phyloP scores from a whole-genome alignment of 2,113 vertebrate species.

The Perognathus longimembris region DNA sequence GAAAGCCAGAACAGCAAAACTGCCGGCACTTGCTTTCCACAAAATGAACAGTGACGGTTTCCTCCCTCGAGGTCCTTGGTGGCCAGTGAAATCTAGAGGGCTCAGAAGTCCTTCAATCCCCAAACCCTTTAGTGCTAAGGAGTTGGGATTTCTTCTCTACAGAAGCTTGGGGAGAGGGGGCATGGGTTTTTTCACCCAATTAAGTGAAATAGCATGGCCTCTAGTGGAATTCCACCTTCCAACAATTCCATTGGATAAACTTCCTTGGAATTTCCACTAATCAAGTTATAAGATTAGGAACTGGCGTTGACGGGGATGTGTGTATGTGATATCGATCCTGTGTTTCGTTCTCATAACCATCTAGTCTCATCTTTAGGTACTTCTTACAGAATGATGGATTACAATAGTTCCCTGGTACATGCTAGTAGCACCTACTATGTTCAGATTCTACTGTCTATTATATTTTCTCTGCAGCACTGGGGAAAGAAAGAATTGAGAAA shows the following conservation, averaged over 20 bases:
- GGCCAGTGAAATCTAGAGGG: not conserved
- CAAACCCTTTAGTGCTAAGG: slow-evolving; percentile 12
- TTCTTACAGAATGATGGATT: not conserved
- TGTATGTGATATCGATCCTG: not conserved
- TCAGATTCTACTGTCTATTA: not conserved
- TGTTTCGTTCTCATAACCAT: not conserved
- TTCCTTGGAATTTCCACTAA: slow-evolving; percentile 10
- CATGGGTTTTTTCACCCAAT: not conserved
- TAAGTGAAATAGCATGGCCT: not conserved
- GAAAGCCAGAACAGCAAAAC: not conserved
- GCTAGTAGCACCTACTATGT: not conserved
- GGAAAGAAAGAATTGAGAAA: not conserved
- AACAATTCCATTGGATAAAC: not conserved
- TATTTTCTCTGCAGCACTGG: not conserved
- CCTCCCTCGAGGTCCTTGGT: not conserved
- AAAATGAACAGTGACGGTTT: not conserved
- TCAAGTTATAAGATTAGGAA: not conserved
- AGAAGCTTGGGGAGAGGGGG: not conserved
- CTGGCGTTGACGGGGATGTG: not conserved
- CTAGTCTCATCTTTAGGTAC: not conserved
- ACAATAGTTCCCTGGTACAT: not conserved
- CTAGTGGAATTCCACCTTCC: not conserved
- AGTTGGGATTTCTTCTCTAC: not conserved
- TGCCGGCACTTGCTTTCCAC: not conserved
- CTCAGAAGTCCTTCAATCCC: not conserved